These are phyloP conservation scores for Watsonalla binaria DNA, from an alignment of 2,888 invertebrate species.

Conservation along the genomic window DNA sequence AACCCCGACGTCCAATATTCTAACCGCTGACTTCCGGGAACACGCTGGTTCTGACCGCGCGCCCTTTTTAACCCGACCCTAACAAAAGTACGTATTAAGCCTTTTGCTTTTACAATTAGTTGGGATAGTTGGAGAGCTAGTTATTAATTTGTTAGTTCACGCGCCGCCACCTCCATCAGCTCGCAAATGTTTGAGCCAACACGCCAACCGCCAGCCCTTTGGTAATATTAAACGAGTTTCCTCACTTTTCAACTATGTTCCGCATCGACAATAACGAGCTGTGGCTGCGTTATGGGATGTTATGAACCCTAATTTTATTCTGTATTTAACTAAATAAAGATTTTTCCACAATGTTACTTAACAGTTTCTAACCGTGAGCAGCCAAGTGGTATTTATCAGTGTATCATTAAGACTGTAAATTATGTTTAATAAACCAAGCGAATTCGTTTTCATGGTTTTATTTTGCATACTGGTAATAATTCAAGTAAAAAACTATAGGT, in stretches of 20 bases:
- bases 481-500: too few relatives aligned
- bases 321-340: too few relatives aligned
- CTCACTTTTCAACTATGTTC: conserved; percentile 1
- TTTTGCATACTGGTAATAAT: too few relatives aligned
- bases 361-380: too few relatives aligned
- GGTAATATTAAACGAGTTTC: conserved; percentile 10
- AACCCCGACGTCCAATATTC: not conserved
- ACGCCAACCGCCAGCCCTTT: conserved; percentile 7
- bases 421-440: too few relatives aligned
- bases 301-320: not conserved
- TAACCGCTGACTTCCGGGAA: not conserved
- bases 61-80: conserved; percentile 1
- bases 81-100: not conserved
- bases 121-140: conserved; percentile 19
- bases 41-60: not conserved
- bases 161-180: not conserved
- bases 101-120: conserved; percentile 3
- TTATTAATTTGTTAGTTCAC: conserved; percentile 19
- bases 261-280: not conserved
- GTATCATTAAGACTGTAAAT: too few relatives aligned
- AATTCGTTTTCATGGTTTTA: too few relatives aligned
- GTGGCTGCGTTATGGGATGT: not conserved
- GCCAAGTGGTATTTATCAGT: too few relatives aligned
- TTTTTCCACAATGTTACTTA: too few relatives aligned
- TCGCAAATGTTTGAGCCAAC: conserved; percentile 7